Evolutionary conservation across 2,113 vertebrate genomes (phyloP).

Genomic region (Perca flavescens): DNA sequence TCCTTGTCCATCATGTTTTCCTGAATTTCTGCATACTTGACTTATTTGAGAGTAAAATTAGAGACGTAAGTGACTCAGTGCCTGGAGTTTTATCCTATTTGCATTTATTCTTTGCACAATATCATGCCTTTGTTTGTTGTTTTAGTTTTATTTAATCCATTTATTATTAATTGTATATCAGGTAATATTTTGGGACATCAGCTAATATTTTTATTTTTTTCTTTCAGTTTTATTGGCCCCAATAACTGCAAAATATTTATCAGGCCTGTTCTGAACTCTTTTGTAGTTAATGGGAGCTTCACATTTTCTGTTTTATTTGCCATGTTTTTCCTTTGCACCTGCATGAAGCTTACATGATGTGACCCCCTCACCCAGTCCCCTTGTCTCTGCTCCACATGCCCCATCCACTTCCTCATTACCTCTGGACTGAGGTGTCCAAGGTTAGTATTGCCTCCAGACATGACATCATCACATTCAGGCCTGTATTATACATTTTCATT

Average conservation of each 20-base stretch:
- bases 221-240: constrained; percentile 1
- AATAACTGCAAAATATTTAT: constrained; percentile 22
- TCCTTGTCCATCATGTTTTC: neutral
- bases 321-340: constrained; percentile 28
- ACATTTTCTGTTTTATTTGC: constrained; percentile 40
- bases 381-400: constrained; percentile 75
- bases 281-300: constrained; percentile 20
- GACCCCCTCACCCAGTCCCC: constrained; percentile 75
- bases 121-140: constrained; percentile 11
- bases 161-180: neutral
- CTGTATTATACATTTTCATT: neutral
- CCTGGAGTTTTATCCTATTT: neutral
- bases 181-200: constrained; percentile 6
- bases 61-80: neutral
- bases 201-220: neutral
- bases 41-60: neutral
- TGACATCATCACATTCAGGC: neutral
- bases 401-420: constrained; percentile 83
- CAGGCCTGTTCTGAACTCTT: neutral
- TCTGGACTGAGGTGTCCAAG: constrained; percentile 71
- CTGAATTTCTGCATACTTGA: neutral
- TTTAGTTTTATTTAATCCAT: constrained; percentile 13
- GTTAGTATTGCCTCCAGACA: constrained; percentile 73
- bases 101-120: neutral
- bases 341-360: constrained; percentile 75